phyloP scores from a whole-genome alignment of 2,797 vertebrate species.

The Pachyuromys duprasi region DNA sequence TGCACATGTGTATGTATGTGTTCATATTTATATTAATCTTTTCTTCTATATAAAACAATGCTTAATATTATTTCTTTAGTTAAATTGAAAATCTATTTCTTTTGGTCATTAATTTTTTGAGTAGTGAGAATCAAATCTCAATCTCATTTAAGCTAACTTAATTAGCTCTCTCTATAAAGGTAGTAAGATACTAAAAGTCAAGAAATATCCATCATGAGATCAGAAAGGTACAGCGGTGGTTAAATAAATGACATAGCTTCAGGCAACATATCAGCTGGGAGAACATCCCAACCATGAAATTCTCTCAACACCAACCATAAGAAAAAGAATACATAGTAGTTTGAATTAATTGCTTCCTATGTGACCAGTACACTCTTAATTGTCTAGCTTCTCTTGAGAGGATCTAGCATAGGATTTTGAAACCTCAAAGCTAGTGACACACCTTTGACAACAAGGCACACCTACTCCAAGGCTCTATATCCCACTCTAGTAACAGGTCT shows the following conservation, averaged over 20 bases:
- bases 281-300: neutral
- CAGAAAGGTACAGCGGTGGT: neutral
- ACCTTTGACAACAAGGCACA: neutral
- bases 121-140: neutral
- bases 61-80: neutral
- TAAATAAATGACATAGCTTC: constrained; percentile 15
- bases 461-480: neutral
- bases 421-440: neutral
- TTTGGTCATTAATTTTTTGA: neutral
- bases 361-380: constrained; percentile 8
- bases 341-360: constrained; percentile 42
- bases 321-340: neutral
- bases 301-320: neutral
- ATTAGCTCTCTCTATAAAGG: neutral
- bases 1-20: neutral
- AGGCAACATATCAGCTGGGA: neutral
- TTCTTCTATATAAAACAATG: neutral
- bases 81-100: neutral
- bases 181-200: constrained; percentile 31
- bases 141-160: constrained; percentile 49
- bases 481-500: neutral
- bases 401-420: neutral
- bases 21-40: neutral
- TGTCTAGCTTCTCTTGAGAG: neutral
- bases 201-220: neutral